Conservation (phyloP, 2,888 invertebrate species). For the Cataglyphis rosenhaueri region DNA sequence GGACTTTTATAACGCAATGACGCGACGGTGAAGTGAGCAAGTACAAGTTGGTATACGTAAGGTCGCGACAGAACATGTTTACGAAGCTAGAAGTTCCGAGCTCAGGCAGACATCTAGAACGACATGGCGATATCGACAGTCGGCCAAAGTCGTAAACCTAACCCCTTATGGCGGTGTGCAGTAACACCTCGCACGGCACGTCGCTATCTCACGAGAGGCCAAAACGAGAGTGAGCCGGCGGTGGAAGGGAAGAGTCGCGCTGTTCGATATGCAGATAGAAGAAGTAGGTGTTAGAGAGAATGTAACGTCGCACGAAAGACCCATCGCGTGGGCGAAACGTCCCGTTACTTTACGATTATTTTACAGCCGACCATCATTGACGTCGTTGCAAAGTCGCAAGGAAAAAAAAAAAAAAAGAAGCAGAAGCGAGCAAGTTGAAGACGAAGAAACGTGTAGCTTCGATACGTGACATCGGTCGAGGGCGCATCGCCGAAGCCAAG, state of each 20-base stretch:
- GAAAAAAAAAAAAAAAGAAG: constrained; percentile 28
- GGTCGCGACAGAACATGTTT: constrained; percentile 38
- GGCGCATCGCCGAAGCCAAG: not conserved
- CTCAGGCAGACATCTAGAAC: constrained; percentile 61
- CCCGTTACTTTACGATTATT: constrained; percentile 79
- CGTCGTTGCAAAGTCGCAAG: constrained; percentile 59
- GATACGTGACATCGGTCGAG: constrained; percentile 31
- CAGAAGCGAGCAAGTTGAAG: constrained; percentile 30
- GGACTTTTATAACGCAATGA: constrained; percentile 4
- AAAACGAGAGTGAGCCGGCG: constrained; percentile 65
- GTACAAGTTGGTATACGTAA: constrained; percentile 31
- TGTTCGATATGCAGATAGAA: constrained; percentile 74
- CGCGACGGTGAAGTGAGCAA: not conserved
- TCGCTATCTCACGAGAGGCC: constrained; percentile 70
- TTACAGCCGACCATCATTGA: constrained; percentile 59
- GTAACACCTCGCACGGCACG: constrained; percentile 66
- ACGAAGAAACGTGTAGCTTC: constrained; percentile 16
- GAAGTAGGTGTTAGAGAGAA: constrained; percentile 75
- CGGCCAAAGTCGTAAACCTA: constrained; percentile 72
- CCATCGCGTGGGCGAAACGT: constrained; percentile 75
- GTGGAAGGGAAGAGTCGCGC: constrained; percentile 59
- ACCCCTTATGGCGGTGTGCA: constrained; percentile 73
- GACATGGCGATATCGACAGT: constrained; percentile 73
- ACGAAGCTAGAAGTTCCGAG: constrained; percentile 64
- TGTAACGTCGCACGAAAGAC: constrained; percentile 67